These are phyloP conservation scores for Brachyhypopomus occidentalis DNA, from an alignment of 2,113 vertebrate genomes.

Conservation along the genomic window DNA sequence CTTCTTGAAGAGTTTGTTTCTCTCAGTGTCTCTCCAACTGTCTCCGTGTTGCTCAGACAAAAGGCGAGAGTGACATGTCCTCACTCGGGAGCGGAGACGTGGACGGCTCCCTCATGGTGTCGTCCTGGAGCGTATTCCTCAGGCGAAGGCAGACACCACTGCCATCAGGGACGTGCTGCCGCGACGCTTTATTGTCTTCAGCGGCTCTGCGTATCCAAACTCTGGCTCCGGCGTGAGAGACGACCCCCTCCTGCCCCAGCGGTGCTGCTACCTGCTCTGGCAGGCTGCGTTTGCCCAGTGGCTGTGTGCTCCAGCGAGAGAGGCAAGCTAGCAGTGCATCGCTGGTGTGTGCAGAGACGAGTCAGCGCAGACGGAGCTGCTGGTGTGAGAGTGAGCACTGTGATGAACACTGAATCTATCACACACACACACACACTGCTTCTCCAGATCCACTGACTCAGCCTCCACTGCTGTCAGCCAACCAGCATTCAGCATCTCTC, in stretches of 20 bases:
- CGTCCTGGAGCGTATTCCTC: background rate
- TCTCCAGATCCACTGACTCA: slow-evolving; percentile 66
- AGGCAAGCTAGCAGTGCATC: too few relatives aligned
- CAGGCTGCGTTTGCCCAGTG: too few relatives aligned
- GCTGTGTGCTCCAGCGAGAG: too few relatives aligned
- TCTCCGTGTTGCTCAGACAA: background rate
- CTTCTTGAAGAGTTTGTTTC: background rate
- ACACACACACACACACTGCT: slow-evolving; percentile 56
- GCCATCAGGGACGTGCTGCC: background rate
- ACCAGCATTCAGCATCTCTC: slow-evolving; percentile 63
- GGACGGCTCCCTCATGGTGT: too few relatives aligned
- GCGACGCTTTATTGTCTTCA: background rate
- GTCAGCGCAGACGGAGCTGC: too few relatives aligned
- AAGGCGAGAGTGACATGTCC: background rate
- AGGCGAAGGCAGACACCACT: background rate
- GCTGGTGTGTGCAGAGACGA: too few relatives aligned
- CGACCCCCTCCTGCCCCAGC: too few relatives aligned
- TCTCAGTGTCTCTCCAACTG: background rate
- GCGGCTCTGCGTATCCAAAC: background rate
- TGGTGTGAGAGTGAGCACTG: background rate
- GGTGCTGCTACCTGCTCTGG: too few relatives aligned
- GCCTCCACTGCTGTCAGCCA: slow-evolving; percentile 60
- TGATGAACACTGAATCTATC: slow-evolving; percentile 10
- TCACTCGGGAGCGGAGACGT: too few relatives aligned
- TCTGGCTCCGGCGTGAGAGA: too few relatives aligned